Conservation (phyloP, 2,113 vertebrate species). For the Eolophus roseicapilla region DNA sequence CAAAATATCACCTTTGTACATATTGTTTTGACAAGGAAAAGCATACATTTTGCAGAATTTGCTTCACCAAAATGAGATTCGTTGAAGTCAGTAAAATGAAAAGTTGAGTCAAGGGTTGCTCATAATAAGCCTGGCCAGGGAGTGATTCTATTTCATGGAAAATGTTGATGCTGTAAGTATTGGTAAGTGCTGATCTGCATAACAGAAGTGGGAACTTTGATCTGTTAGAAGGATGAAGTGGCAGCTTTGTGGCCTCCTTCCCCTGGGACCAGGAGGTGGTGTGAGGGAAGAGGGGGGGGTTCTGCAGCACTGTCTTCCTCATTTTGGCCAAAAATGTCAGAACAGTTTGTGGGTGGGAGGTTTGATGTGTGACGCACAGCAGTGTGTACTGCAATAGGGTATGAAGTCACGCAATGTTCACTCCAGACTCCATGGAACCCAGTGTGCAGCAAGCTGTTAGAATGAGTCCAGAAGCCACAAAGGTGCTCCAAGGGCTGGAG, state of each 20-base stretch:
- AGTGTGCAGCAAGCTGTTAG: background rate
- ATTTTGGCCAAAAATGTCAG: background rate
- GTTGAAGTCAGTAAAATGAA: background rate
- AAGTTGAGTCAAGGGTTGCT: background rate
- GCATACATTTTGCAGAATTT: background rate
- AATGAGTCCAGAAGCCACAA: background rate
- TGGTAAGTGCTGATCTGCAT: background rate
- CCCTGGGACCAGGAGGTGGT: background rate
- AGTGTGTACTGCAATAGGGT: rapidly evolving
- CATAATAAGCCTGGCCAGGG: background rate
- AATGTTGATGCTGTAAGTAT: background rate
- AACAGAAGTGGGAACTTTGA: background rate
- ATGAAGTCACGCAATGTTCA: rapidly evolving
- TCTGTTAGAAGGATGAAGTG: background rate
- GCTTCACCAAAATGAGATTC: background rate
- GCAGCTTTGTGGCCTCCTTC: background rate
- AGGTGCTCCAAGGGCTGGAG: background rate
- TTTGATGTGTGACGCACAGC: rapidly evolving
- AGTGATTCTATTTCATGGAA: rapidly evolving
- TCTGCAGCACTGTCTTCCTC: background rate
- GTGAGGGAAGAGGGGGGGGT: rapidly evolving
- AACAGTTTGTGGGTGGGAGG: background rate
- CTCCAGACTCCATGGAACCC: no score
- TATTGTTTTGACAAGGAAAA: background rate
- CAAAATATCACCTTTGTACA: background rate